Evolutionary conservation across 2,113 vertebrate genomes (phyloP), one percentile per base, ranked within the genome.

Genomic region (Nothoprocta perdicaria): DNA sequence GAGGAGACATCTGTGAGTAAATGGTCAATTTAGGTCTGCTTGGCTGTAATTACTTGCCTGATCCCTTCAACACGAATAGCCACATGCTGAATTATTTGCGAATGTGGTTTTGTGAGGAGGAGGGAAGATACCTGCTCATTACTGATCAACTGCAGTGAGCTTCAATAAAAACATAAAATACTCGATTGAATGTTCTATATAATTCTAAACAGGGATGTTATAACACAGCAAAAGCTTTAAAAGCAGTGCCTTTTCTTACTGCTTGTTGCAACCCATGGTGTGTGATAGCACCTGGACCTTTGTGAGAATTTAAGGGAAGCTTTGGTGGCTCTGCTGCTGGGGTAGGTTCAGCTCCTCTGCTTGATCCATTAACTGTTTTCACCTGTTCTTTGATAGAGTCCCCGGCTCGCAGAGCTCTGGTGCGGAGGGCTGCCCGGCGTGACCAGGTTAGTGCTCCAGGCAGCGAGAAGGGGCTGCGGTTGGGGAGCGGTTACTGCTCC

Each of bases 371-470:
- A 14, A 11, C 14, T 5, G 7, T 43, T 77, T 60, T 10, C 35
- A 24, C 6, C 21, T 48, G 1, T 6, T 18, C 19, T 53, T 24
- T 38, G 48, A 1, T 4, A 8, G 23, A 5, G 0, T 0, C 1
- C 1, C 17, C 11, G 61, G 12, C 16, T 67, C 12, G 21, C 21
- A 12, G 63, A 26, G 73, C 3, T 3, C 12, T 2, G 3, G 3
- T 35, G 33, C 6, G 6, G n/a, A 62, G 27, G 19, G 21, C 17
- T 10, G 53, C 4, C 1, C 16, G 2, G 0, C 3, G 45, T 43
- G 12, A 1, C 5, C 7, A 2, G 63, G 38, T 41, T 1, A n/a
- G 87, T 50, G 19, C 6, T 29, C 15, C 62, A 12, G 7, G 11
- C n/a, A 1, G 52, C 31, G 41, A n/a, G 50, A 4, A 4, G 27